Conservation (phyloP, 2,113 vertebrate species). For the Cricetomys ansorgei region DNA sequence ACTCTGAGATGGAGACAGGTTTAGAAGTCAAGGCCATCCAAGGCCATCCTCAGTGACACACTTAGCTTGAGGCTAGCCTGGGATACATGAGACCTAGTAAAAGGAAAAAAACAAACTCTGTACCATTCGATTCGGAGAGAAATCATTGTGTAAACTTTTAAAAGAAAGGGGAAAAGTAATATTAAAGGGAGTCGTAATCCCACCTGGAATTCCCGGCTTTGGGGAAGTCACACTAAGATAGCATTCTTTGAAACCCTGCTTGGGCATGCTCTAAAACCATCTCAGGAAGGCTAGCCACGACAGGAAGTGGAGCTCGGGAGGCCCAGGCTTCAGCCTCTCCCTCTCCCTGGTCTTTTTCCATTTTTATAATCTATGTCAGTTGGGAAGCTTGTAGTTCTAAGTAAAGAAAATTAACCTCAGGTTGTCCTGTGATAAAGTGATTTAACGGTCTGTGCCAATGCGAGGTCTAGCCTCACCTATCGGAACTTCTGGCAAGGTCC, state of each 20-base stretch:
- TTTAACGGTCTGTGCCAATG: background rate
- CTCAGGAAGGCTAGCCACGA: background rate
- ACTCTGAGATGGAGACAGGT: background rate
- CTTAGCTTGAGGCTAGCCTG: no score
- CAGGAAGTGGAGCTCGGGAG: background rate
- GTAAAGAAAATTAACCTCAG: conserved; percentile 54
- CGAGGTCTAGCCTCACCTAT: background rate
- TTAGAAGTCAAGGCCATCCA: no score
- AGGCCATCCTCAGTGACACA: background rate
- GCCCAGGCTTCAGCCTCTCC: background rate
- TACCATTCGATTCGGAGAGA: background rate
- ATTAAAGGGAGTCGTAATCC: background rate
- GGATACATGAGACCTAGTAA: background rate
- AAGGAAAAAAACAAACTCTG: background rate
- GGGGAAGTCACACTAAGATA: background rate
- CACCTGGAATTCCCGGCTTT: conserved; percentile 1
- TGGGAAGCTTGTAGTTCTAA: background rate
- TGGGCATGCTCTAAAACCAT: background rate
- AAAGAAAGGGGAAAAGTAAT: background rate
- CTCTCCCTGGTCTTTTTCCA: background rate
- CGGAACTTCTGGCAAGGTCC: background rate
- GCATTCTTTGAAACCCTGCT: background rate
- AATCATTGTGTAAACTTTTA: background rate
- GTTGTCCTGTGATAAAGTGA: background rate
- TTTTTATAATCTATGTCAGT: conserved; percentile 1